These are phyloP conservation scores for Vollenhovia emeryi DNA, from an alignment of 1,140 invertebrate genomes.

Conservation along the genomic window DNA sequence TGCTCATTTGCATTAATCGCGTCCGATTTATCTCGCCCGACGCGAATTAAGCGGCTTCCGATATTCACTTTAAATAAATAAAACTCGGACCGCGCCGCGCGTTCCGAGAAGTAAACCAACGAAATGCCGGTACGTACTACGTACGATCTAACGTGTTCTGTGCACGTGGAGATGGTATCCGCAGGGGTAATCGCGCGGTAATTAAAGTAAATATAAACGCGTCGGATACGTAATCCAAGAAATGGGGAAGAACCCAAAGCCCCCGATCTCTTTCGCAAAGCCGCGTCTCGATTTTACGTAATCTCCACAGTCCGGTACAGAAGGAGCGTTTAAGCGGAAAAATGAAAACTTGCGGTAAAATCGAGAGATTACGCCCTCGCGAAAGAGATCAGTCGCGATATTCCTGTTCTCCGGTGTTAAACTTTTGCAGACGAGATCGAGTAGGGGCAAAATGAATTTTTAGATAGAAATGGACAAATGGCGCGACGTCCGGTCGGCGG, in stretches of 20 bases:
- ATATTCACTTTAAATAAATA: constrained; percentile 46
- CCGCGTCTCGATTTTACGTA: no score
- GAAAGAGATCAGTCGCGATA: no score
- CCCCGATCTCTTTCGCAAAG: no score
- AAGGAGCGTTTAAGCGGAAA: no score
- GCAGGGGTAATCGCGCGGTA: not conserved
- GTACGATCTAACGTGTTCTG: not conserved
- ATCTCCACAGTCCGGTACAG: no score
- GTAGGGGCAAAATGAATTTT: no score
- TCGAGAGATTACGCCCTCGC: no score
- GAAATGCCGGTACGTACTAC: not conserved
- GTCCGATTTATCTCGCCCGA: constrained; percentile 23
- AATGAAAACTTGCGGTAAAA: no score
- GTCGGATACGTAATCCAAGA: not conserved
- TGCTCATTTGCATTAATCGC: constrained; percentile 52
- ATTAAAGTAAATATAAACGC: constrained; percentile 14
- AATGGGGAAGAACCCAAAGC: not conserved
- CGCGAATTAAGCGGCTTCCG: not conserved
- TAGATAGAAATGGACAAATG: no score
- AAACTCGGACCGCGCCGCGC: not conserved
- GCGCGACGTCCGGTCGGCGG: not conserved
- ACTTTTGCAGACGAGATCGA: not conserved
- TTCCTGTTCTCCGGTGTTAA: not conserved
- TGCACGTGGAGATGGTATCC: not conserved
- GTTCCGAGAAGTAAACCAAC: not conserved